Evolutionary conservation across 2,888 invertebrate species (phyloP), one percentile per base, ranked within the genome.

Genomic region (Drosophila paramelanica): DNA sequence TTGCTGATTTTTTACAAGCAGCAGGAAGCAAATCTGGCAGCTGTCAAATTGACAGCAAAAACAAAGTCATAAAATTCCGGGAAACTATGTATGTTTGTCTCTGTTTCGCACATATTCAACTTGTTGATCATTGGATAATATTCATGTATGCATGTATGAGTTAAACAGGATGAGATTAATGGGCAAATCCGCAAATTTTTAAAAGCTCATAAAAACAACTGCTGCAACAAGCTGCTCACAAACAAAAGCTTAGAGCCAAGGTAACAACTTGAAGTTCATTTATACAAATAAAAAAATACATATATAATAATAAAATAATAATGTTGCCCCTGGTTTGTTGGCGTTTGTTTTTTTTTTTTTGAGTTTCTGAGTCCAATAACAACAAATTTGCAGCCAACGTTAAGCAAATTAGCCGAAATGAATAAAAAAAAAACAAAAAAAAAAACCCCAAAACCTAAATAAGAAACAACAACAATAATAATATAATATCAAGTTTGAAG

Each of bases 401-500:
- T 77, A 73, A 87, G 76, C 79, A 85, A 85, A 83, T 88, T 85
- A 77, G 79, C 72, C 67, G 43, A 72, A 36, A 36, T 36, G 11
- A 36, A 17, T 62, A 71, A 67, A 64, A 64, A 61, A 53, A 31
- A 53, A 31, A 58, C 39, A 31, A 8, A 31, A 31, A 31, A 31
- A 31, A 31, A 27, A 6, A 6, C 27, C 31, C 33, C 74, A 36
- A 65, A 70, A 73, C 36, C 49, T 33, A 39, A 73, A 53, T 55
- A 25, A 83, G 62, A 67, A 77, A 55, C 68, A 75, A 69, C 66
- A 77, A 77, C 51, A 68, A 58, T 38, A 46, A 36, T 39, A 71
- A 59, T 41, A 77, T 59, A 82, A 88, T 77, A 79, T 88, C 83
- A 79, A 83, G 88, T 88, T 83, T 85, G 43, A 74, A 67, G 53